A percentile compares a stretch with the other conserved stretches of the same genome.
These are phyloP conservation scores for Hydractinia echinata DNA, from an alignment of 30 jellyfish, hydroid and myxozoan genomes.

Conservation along the genomic window DNA sequence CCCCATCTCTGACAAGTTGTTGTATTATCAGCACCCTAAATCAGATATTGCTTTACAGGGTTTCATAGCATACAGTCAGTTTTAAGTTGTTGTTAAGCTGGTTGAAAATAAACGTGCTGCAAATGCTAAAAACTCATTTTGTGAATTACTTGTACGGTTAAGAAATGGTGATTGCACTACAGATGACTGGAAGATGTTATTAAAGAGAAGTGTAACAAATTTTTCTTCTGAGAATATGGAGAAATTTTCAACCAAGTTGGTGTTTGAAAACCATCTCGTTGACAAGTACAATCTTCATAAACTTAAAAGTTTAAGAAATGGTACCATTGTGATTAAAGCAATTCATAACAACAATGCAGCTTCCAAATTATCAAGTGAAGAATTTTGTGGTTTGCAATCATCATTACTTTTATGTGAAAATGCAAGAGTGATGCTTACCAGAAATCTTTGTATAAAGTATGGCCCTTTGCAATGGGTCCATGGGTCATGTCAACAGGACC, in stretches of 20 bases:
- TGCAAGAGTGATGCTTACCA: constrained; percentile 31
- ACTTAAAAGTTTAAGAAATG: background rate
- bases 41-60: constrained; percentile 35
- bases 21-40: constrained; percentile 21
- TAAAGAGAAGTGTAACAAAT: background rate
- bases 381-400: background rate
- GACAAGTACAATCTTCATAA: constrained; percentile 1
- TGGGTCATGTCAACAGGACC: constrained; percentile 22
- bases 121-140: background rate
- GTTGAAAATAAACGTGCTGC: constrained; percentile 6
- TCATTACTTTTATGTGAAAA: constrained; percentile 24
- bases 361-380: background rate
- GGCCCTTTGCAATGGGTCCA: constrained; percentile 33
- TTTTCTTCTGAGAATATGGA: background rate
- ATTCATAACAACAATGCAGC: background rate
- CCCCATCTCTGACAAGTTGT: constrained; percentile 39
- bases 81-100: background rate
- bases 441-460: constrained; percentile 17
- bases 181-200: constrained; percentile 21
- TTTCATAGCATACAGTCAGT: background rate
- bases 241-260: background rate
- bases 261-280: constrained; percentile 2
- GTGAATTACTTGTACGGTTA: background rate
- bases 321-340: background rate
- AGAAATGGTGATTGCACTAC: constrained; percentile 22